These are phyloP conservation scores for Ips nitidus DNA, from an alignment of 1,140 invertebrate species.

Conservation along the genomic window DNA sequence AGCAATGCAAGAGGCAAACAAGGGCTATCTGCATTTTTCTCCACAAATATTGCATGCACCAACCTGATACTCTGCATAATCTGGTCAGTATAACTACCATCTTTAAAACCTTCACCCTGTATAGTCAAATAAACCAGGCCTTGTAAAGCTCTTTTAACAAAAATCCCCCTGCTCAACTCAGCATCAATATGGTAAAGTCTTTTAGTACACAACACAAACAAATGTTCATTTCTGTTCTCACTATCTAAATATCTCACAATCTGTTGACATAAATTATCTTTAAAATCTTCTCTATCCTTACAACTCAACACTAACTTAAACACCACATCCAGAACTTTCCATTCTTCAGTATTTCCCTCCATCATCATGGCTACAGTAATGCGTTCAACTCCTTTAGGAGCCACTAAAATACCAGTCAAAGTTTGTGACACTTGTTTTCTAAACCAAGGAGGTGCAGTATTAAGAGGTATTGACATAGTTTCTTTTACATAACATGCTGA, in stretches of 20 bases:
- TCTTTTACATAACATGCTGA: conserved; percentile 66
- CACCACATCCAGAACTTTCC: conserved; percentile 67
- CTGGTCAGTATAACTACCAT: no score
- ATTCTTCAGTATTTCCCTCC: conserved; percentile 58
- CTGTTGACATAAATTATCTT: conserved; percentile 53
- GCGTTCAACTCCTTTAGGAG: conserved; percentile 62
- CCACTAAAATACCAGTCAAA: conserved; percentile 59
- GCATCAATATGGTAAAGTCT: conserved; percentile 56
- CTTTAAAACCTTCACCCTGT: neutral
- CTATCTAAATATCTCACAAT: conserved; percentile 51
- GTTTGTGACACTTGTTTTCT: conserved; percentile 61
- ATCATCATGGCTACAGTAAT: conserved; percentile 62
- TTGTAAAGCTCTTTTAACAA: conserved; percentile 52
- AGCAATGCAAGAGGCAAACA: conserved; percentile 38
- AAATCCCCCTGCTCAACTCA: conserved; percentile 51
- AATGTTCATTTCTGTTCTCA: conserved; percentile 19
- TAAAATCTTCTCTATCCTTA: conserved; percentile 56
- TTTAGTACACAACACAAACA: conserved; percentile 53
- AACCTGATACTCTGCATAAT: conserved; percentile 43
- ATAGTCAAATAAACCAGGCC: conserved; percentile 48
- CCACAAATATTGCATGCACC: conserved; percentile 50
- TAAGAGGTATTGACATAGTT: conserved; percentile 64
- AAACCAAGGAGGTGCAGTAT: conserved; percentile 64
- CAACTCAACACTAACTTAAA: conserved; percentile 61
- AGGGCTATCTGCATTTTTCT: conserved; percentile 20